Conservation (phyloP, 2,113 vertebrate species). For the Benitochromis conjunctus region DNA sequence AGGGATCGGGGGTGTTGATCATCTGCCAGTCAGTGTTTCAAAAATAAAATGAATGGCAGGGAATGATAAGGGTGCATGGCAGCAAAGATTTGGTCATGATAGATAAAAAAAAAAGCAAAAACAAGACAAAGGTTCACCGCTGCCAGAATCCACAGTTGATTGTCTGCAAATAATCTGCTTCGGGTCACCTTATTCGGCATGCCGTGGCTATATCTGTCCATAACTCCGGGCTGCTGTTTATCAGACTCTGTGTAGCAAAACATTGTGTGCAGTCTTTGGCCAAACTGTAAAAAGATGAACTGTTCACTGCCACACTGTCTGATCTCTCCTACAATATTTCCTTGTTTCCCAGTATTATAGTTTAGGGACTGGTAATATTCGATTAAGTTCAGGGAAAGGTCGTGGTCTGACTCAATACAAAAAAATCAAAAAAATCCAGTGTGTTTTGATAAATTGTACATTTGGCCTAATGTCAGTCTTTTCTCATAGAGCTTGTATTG, state of each 20-base stretch:
- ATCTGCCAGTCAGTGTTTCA: neutral
- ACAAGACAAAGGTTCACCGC: neutral
- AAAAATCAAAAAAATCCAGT: neutral
- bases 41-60: neutral
- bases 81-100: neutral
- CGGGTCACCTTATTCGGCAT: slow-evolving; percentile 27
- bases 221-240: neutral
- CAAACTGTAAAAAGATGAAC: neutral
- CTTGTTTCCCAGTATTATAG: neutral
- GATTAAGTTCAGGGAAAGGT: neutral
- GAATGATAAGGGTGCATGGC: slow-evolving; percentile 1
- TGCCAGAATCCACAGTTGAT: slow-evolving; percentile 29
- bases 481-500: neutral
- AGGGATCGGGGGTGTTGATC: neutral
- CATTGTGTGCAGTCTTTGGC: neutral
- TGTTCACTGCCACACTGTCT: neutral
- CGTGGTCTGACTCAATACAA: neutral
- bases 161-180: slow-evolving; percentile 41
- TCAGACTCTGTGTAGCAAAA: neutral
- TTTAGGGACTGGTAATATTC: neutral
- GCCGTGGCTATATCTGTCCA: neutral
- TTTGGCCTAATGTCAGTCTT: neutral
- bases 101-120: neutral
- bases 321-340: neutral
- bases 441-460: neutral